Evolutionary conservation across 2,888 invertebrate genomes (phyloP).

Genomic region (Buathra laborator): DNA sequence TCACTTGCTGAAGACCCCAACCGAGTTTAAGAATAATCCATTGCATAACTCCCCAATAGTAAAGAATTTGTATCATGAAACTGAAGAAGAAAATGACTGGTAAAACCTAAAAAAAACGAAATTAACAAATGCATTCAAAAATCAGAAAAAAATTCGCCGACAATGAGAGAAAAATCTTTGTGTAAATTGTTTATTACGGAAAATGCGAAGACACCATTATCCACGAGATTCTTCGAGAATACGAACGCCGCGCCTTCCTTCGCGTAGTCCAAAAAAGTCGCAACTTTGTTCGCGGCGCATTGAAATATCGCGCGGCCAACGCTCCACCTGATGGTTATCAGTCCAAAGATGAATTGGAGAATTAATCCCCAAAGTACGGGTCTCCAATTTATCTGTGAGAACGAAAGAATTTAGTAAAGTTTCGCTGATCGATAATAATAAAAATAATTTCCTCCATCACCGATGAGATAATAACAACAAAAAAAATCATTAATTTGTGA

Average conservation of each 20-base stretch:
- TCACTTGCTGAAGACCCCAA: conserved; percentile 89
- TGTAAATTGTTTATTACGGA: conserved; percentile 86
- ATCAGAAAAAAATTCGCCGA: conserved; percentile 12
- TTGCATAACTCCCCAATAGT: conserved; percentile 96
- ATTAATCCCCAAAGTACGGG: conserved; percentile 92
- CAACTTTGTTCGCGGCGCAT: conserved; percentile 90
- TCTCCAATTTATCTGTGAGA: conserved; percentile 90
- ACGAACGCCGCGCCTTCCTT: conserved; percentile 94
- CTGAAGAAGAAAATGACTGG: conserved; percentile 98
- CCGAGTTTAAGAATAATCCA: conserved; percentile 93
- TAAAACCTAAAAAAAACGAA: conserved; percentile 88
- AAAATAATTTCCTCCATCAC: too few relatives aligned
- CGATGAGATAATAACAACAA: too few relatives aligned
- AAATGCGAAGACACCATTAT: conserved; percentile 92
- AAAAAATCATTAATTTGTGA: background rate
- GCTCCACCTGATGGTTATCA: conserved; percentile 94
- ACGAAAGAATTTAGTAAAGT: conserved; percentile 59
- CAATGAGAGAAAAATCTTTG: conserved; percentile 2
- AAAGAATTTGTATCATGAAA: conserved; percentile 95
- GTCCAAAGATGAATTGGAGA: conserved; percentile 94
- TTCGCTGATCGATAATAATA: too few relatives aligned
- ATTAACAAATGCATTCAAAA: conserved; percentile 21
- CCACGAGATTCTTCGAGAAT: conserved; percentile 90
- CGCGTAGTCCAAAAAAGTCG: conserved; percentile 92
- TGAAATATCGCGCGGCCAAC: conserved; percentile 91